Base-by-base conservation (phyloP, 1,140 invertebrate genomes). In the Uloborus diversus region DNA sequence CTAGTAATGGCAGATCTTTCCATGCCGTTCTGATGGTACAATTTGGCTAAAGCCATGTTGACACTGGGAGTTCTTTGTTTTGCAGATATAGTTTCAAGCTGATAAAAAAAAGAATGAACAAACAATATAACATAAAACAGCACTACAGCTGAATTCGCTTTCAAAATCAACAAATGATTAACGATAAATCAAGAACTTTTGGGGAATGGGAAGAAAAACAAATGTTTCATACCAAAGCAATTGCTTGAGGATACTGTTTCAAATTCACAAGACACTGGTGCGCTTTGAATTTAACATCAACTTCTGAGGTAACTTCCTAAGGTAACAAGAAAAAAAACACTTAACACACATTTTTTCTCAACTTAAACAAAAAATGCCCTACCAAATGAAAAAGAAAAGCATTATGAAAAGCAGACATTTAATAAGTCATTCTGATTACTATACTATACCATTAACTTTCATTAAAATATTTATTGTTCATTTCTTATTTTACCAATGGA, bases 281-380 rank as follows among this genome's bases (percentile, higher is more conserved):
- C 49, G 94, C 90, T 85, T 92, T 91, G 84, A 91, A 94, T 85
- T 93, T 93, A n/a, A 94, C 90, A 82, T 94, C 92, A 3, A 86
- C 86, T 75, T 88, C 88, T 23, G 87, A 86, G 70, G 79, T 66
- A n/a, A 75, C 68, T 51, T 81, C 79, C 79, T 80, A 49, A 33
- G 51, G 37, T 11, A 64, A 20, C 30, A 28, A 35, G 4, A 30
- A 14, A 42, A 42, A 11, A 32, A 70, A 68, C 0, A 17, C 47
- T 37, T 37, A 37, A 37, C 4, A 65, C 2, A 37, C 17, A 30
- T 37, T 30, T 5, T 3, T n/a, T 7, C 25, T 17, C 7, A 65
- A 42, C 35, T 20, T 23, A 65, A 23, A 17, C 1, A n/a, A 25
- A 20, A n/a, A 30, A 65, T 20, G 25, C 13, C n/a, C 42, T 37